Percentiles rank a stretch among this genome's conserved stretches.
phyloP scores from a whole-genome alignment of 2,888 invertebrate genomes.

The Hyles lineata region DNA sequence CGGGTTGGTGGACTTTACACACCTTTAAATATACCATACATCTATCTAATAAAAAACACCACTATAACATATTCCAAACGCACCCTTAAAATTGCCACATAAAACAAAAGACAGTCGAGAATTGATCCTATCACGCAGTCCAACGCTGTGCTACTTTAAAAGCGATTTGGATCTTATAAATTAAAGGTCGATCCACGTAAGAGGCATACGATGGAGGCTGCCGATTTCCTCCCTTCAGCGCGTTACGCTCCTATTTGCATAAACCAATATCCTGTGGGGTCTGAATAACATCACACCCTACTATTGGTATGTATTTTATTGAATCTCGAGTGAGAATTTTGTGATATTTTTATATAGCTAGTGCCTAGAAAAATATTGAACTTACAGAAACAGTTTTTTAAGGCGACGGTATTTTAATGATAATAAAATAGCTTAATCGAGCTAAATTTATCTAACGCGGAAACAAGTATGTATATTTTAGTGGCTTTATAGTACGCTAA shows the following conservation, averaged over 20 bases:
- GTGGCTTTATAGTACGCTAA: no score
- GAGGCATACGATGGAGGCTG: slow-evolving; percentile 21
- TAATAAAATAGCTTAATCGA: no score
- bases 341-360: neutral
- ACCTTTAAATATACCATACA: no score
- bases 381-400: no score
- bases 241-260: slow-evolving; percentile 30
- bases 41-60: no score
- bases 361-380: neutral
- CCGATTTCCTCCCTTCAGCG: slow-evolving; percentile 31
- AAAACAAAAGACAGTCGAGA: neutral
- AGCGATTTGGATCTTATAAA: slow-evolving; percentile 26
- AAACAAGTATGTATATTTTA: no score
- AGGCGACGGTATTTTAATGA: no score
- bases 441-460: no score
- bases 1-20: no score
- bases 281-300: slow-evolving; percentile 17
- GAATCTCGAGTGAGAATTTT: neutral
- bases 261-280: slow-evolving; percentile 30
- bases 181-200: slow-evolving; percentile 26
- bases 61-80: neutral
- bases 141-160: slow-evolving; percentile 1
- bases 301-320: neutral
- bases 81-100: neutral
- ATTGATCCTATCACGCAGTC: neutral